These are phyloP conservation scores for Hirtodrosophila cameraria DNA, from an alignment of 2,888 invertebrate genomes.

Conservation along the genomic window DNA sequence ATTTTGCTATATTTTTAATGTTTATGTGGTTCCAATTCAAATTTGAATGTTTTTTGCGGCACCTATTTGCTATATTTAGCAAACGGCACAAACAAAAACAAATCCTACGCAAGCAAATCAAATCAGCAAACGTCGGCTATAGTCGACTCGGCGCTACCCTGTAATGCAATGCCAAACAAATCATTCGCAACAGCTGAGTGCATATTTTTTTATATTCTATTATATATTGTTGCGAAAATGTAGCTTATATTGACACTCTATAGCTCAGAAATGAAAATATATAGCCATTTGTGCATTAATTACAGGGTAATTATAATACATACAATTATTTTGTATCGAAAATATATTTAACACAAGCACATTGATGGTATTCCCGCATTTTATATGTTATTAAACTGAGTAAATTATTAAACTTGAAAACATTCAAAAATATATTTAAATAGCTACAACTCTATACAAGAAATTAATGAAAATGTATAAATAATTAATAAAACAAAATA, in stretches of 20 bases:
- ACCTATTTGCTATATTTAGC: constrained; percentile 66
- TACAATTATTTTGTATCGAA: no score
- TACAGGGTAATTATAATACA: constrained; percentile 4
- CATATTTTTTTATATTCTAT: no score
- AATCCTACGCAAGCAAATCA: constrained; percentile 50
- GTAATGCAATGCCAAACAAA: background rate
- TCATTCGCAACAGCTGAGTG: background rate
- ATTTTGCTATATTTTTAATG: constrained; percentile 56
- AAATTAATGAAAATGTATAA: no score
- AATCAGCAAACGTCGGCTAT: constrained; percentile 1
- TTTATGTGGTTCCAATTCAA: constrained; percentile 42
- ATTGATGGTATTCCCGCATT: constrained; percentile 6
- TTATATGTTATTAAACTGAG: background rate
- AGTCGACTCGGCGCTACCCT: constrained; percentile 38
- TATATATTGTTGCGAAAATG: no score
- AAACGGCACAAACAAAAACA: constrained; percentile 33
- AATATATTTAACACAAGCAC: background rate
- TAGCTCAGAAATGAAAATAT: background rate
- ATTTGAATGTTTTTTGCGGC: constrained; percentile 67
- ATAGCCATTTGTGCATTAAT: background rate
- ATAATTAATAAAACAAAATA: no score
- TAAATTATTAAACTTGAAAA: no score
- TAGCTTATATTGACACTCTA: background rate
- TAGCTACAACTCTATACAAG: no score
- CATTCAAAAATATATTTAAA: no score